Conservation (phyloP, 2,797 vertebrate species). For the Chiropotes sagulatus region DNA sequence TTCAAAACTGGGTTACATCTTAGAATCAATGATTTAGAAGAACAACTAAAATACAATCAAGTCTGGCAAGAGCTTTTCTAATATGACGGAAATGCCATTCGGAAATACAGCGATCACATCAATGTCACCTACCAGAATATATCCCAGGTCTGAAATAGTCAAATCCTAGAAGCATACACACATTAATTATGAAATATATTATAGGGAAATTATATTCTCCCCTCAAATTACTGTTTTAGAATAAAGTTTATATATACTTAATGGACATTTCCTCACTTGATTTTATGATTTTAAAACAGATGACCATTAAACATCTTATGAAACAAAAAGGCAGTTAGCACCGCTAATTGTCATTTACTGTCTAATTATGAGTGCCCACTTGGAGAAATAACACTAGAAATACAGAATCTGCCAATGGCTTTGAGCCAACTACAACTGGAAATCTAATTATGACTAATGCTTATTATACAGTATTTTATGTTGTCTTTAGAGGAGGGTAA, state of each 20-base stretch:
- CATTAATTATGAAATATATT: neutral
- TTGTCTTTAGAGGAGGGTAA: neutral
- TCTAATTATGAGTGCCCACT: neutral
- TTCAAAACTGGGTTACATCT: neutral
- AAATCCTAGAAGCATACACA: neutral
- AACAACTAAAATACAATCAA: neutral
- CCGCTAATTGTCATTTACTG: neutral
- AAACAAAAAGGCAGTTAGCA: neutral
- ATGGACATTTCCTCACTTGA: neutral
- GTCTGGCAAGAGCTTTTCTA: neutral
- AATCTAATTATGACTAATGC: neutral
- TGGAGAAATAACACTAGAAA: neutral
- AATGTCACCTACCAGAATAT: neutral
- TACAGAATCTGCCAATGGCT: neutral
- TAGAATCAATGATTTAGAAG: neutral
- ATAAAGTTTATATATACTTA: neutral
- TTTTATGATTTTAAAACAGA: slow-evolving; percentile 18
- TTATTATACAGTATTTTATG: neutral
- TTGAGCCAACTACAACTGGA: neutral
- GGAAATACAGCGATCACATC: neutral
- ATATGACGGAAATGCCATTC: neutral
- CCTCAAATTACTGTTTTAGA: neutral
- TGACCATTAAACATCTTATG: neutral
- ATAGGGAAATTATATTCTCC: neutral
- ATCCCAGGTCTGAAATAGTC: neutral